Evolutionary conservation across 2,888 invertebrate species (phyloP), one percentile per base, ranked within the genome.

Genomic region (Dryobotodes eremita): DNA sequence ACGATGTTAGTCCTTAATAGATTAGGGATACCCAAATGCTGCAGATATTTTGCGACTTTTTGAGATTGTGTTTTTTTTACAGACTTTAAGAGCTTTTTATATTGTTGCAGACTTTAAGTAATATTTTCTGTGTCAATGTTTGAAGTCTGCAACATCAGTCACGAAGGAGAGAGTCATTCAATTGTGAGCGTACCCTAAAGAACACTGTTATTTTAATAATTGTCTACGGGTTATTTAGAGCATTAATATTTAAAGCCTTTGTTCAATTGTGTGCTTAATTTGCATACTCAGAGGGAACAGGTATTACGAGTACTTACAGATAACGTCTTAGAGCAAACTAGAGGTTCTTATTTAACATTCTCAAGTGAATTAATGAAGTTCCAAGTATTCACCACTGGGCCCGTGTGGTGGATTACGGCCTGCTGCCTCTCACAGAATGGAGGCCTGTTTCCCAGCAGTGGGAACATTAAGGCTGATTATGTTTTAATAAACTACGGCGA

Each of bases 181-280:
- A 68, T 36, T 83, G 73, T 84, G 69, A 48, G 13, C 55, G 0
- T 61, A 36, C 62, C 81, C 71, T 88, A 77, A 77, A 64, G 48
- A 64, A 62, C 15, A 64, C 68, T 77, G 77, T 82, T 84, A 84
- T 84, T 80, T 71, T 69, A 80, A 78, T 77, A 74, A 87, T 80
- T 74, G 82, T 88, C 73, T 77, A 66, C 69, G 73, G 71, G 72
- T 70, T 86, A 79, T 86, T 86, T 75, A 61, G 20, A 62, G 65
- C 57, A 73, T 82, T 86, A 75, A 75, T 88, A 72, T 80, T 78
- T 70, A 72, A 78, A 70, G 36, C 69, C 73, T 86, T 80, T 76
- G 85, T 89, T 82, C 74, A 82, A 78, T 80, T 84, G 73, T 62
- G 66, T 64, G 62, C 71, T 65, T 76, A 68, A 88, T 87, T 88